Conservation (phyloP, 2,797 vertebrate species). For the Notamacropus eugenii region DNA sequence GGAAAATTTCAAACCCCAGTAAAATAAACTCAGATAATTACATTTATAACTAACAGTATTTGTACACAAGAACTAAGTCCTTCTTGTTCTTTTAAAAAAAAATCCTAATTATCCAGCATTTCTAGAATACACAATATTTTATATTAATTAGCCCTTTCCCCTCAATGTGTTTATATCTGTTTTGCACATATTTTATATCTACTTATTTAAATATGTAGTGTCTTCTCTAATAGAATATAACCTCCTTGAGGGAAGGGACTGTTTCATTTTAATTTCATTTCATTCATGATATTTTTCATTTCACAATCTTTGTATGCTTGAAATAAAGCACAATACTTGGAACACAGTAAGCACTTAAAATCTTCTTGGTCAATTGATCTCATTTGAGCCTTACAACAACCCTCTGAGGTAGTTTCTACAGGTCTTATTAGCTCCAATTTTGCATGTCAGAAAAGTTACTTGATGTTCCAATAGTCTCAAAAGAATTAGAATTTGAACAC, state of each 20-base stretch:
- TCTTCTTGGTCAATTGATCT: background rate
- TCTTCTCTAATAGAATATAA: background rate
- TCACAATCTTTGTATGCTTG: background rate
- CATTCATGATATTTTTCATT: background rate
- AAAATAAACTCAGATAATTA: slow-evolving; percentile 43
- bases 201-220: background rate
- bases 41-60: background rate
- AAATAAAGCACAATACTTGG: background rate
- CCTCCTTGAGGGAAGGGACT: background rate
- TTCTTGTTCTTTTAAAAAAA: background rate
- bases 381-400: background rate
- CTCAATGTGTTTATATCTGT: background rate
- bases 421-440: background rate
- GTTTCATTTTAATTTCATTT: background rate
- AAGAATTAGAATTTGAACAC: background rate
- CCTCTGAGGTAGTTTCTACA: background rate
- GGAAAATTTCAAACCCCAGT: slow-evolving; percentile 76
- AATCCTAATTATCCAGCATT: background rate
- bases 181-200: background rate
- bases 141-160: background rate
- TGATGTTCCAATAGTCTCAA: background rate
- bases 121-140: background rate
- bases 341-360: background rate
- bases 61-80: background rate
- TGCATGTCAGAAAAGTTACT: background rate